Base-by-base conservation (phyloP, 2,113 vertebrate genomes). In the Leucosticte australis region DNA sequence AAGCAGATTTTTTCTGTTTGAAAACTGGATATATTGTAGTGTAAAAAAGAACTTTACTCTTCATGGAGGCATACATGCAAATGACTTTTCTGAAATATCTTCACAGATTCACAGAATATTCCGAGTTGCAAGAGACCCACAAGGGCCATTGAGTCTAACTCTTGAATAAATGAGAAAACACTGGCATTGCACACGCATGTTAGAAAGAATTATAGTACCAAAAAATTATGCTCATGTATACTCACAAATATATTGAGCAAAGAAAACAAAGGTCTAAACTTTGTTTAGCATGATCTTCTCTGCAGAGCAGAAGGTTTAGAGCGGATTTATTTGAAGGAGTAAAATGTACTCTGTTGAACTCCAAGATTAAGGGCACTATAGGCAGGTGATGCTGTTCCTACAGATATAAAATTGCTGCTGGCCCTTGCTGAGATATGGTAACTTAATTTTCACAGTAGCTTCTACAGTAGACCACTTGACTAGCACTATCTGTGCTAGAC, bases 381-480 rank as follows among this genome's bases (percentile, higher is more conserved):
- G 4, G n/a, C 9, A 31, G 0, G 1, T 22, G 13, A 42, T 9
- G 22, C 4, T 47, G 10, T 27, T 93, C 44, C 21, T 52, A n/a
- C 33, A 64, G 28, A 39, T 39, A 31, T 14, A 6, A 42, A 76
- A 50, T 15, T 81, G n/a, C 31, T 42, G 30, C 16, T 15, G 16
- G 63, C 8, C 23, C 46, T 56, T 28, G 4, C 55, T 75, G 70
- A 87, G 57, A 60, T 30, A 28, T 4, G 21, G 22, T 31, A 46
- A 30, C 20, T 37, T 47, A 17, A 23, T 30, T 20, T 60, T 68
- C 30, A 31, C 13, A 14, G 15, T 16, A 30, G 28, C 35, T 71
- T 62, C 53, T 68, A 8, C 1, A 0, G 42, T 6, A 55, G 26
- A 52, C 18, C 10, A 20, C 14, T 77, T 41, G 37, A 31, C 53